phyloP scores from a whole-genome alignment of 35 echinoderm and acorn worm species.

The Anneissia japonica region DNA sequence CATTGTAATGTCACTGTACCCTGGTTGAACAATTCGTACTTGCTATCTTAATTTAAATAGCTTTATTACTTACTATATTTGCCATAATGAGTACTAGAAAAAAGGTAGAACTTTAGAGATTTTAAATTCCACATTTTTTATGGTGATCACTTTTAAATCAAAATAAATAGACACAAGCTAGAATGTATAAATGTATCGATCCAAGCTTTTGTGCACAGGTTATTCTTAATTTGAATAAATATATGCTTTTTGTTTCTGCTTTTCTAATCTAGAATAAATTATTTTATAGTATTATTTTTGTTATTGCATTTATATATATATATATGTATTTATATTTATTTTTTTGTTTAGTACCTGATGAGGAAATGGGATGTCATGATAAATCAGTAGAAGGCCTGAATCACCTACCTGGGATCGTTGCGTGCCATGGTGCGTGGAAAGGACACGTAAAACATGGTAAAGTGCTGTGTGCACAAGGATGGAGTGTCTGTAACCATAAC shows the following conservation, averaged over 20 bases:
- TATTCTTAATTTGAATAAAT: too few species aligned
- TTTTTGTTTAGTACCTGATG: background rate
- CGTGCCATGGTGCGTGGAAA: slow-evolving; percentile 82
- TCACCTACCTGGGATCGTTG: slow-evolving; percentile 50
- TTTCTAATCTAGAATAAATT: background rate
- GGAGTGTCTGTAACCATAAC: slow-evolving; percentile 60
- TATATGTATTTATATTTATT: background rate
- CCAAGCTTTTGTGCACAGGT: too few species aligned
- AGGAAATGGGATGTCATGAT: slow-evolving; percentile 60
- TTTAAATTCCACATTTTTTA: too few species aligned
- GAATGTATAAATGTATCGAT: too few species aligned
- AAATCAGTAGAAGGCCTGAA: slow-evolving; percentile 65
- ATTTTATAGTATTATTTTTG: background rate
- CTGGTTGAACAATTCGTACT: too few species aligned
- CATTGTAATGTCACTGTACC: too few species aligned
- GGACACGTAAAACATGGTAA: slow-evolving; percentile 87
- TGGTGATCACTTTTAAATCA: too few species aligned
- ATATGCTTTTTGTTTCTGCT: background rate
- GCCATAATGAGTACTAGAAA: too few species aligned
- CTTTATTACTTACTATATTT: too few species aligned
- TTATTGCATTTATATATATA: background rate
- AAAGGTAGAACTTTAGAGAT: too few species aligned
- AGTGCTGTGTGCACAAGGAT: slow-evolving; percentile 64
- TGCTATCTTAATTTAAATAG: too few species aligned
- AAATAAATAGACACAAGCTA: too few species aligned